Evolutionary conservation across 2,888 invertebrate genomes (phyloP).

Genomic region (Anthrax anthrax): DNA sequence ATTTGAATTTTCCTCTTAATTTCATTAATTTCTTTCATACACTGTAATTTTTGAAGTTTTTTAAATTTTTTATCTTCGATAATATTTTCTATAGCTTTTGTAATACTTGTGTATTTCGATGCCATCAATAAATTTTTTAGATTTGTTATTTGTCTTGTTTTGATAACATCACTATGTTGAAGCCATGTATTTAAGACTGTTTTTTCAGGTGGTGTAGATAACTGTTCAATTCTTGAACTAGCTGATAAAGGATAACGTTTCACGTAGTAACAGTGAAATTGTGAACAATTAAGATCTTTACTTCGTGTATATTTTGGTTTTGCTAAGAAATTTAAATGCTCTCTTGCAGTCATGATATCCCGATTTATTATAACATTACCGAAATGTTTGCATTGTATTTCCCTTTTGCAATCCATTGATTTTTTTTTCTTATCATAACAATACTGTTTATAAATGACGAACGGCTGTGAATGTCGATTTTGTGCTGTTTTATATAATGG

Average conservation of each 20-base stretch:
- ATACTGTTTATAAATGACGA: neutral
- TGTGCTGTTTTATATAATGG: conserved; percentile 18
- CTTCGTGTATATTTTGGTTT: conserved; percentile 20
- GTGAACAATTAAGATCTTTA: conserved; percentile 2
- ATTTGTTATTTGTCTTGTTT: conserved; percentile 17
- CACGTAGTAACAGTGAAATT: conserved; percentile 16
- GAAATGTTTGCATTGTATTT: conserved; percentile 21
- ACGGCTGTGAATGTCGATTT: neutral
- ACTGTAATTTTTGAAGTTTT: conserved; percentile 14
- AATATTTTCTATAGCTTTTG: conserved; percentile 23
- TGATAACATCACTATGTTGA: conserved; percentile 17
- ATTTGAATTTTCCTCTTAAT: conserved; percentile 13
- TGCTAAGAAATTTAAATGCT: conserved; percentile 26
- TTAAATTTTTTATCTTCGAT: conserved; percentile 25
- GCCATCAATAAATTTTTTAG: conserved; percentile 18
- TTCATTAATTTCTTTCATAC: neutral
- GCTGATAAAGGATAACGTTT: conserved; percentile 22
- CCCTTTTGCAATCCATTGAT: too few species aligned
- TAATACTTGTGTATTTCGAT: conserved; percentile 17
- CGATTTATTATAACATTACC: conserved; percentile 27
- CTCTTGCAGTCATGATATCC: conserved; percentile 25
- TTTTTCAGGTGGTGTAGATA: conserved; percentile 22
- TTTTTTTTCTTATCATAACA: conserved; percentile 10
- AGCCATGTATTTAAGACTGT: conserved; percentile 20
- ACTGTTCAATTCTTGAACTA: conserved; percentile 24